Evolutionary conservation across 2,888 invertebrate species (phyloP).

Genomic region (Microdon myrmicae): DNA sequence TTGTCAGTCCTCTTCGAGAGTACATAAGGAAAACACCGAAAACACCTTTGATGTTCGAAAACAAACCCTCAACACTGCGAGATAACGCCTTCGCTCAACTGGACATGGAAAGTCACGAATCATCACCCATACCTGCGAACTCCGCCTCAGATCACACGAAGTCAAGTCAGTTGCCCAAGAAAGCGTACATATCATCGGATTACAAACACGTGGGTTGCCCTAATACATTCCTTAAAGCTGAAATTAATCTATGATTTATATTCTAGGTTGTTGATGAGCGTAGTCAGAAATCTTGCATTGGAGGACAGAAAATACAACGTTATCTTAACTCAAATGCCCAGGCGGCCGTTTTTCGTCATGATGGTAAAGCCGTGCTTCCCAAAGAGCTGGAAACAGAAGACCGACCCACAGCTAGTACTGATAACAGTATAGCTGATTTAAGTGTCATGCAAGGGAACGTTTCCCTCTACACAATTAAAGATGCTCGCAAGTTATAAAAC

Average conservation of each 20-base stretch:
- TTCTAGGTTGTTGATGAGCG: slow-evolving; percentile 63
- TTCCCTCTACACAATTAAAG: slow-evolving; percentile 65
- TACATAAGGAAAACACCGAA: slow-evolving; percentile 66
- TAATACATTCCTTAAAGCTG: neutral
- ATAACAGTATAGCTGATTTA: slow-evolving; percentile 64
- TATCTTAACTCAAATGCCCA: slow-evolving; percentile 60
- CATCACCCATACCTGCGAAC: too few species aligned
- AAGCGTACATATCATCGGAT: slow-evolving; percentile 64
- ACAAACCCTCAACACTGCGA: too few species aligned
- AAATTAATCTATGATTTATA: slow-evolving; percentile 5
- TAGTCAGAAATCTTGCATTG: slow-evolving; percentile 62
- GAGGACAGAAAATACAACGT: slow-evolving; percentile 62
- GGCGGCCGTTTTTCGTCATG: slow-evolving; percentile 63
- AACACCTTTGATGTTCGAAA: slow-evolving; percentile 63
- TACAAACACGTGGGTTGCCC: slow-evolving; percentile 60
- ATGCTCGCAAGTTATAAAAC: slow-evolving; percentile 64
- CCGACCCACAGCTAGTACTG: slow-evolving; percentile 27
- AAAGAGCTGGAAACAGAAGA: slow-evolving; percentile 14
- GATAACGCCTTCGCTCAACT: too few species aligned
- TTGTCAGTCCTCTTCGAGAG: slow-evolving; percentile 66
- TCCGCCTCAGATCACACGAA: too few species aligned
- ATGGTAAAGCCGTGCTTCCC: slow-evolving; percentile 62
- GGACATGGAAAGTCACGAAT: too few species aligned
- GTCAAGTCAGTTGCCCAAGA: slow-evolving; percentile 60
- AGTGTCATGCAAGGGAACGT: slow-evolving; percentile 65